Conservation (phyloP, 2,113 vertebrate genomes). For the Lamprologus tigripictilis region DNA sequence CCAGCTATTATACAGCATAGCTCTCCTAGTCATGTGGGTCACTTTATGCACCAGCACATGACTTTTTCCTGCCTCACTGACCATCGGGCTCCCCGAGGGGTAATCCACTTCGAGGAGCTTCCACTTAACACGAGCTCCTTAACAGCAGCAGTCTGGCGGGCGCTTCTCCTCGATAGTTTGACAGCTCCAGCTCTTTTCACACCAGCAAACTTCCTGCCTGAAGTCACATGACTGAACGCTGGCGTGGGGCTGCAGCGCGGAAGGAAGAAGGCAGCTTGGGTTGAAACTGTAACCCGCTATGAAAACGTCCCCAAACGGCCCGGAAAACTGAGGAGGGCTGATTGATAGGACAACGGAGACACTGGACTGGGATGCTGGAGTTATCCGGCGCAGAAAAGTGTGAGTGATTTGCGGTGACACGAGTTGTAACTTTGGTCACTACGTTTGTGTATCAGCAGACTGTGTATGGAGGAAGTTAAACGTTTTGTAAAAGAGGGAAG, state of each 20-base stretch:
- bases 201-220: not conserved
- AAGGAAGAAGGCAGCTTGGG: not conserved
- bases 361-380: not conserved
- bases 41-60: constrained; percentile 28
- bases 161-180: not conserved
- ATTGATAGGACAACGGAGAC: not conserved
- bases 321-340: not conserved
- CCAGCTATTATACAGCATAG: not conserved
- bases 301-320: not conserved
- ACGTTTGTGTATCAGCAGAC: not conserved
- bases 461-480: not conserved
- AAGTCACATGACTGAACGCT: constrained; percentile 19
- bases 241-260: not conserved
- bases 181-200: not conserved
- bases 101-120: not conserved
- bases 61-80: not conserved
- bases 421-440: not conserved
- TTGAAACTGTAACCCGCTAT: not conserved
- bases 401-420: constrained; percentile 8
- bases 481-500: not conserved
- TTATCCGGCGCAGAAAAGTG: not conserved
- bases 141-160: not conserved
- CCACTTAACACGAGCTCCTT: not conserved
- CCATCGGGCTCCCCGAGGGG: not conserved
- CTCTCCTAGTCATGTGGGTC: constrained; percentile 27